Evolutionary conservation across 2,888 invertebrate species (phyloP).

Genomic region (Drosophila koepferae): DNA sequence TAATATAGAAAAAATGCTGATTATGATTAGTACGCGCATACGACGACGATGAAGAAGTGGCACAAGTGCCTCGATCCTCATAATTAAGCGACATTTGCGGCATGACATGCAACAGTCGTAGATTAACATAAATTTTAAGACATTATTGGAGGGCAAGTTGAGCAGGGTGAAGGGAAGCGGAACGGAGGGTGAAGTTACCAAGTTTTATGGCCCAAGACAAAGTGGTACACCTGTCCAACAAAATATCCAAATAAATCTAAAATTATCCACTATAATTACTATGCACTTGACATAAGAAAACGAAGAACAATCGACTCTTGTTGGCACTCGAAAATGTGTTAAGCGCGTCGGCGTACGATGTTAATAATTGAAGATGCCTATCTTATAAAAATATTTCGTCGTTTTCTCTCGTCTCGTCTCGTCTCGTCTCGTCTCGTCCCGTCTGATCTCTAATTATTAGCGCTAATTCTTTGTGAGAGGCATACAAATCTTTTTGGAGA

Average conservation of each 20-base stretch:
- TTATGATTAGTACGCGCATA: constrained; percentile 49
- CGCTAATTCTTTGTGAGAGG: constrained; percentile 66
- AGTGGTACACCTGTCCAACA: constrained; percentile 55
- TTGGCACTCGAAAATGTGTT: constrained; percentile 30
- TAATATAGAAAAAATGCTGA: constrained; percentile 56
- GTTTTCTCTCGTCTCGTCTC: not conserved
- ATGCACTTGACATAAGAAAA: constrained; percentile 67
- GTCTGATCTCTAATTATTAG: constrained; percentile 69
- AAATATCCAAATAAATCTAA: constrained; percentile 20
- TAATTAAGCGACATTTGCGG: constrained; percentile 81
- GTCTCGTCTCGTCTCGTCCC: not conserved
- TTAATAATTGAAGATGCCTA: constrained; percentile 71
- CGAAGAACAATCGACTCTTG: constrained; percentile 14
- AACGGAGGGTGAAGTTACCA: constrained; percentile 14
- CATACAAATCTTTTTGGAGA: constrained; percentile 50
- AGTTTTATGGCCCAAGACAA: constrained; percentile 62
- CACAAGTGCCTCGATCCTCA: constrained; percentile 58
- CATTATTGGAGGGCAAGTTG: constrained; percentile 42
- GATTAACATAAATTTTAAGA: constrained; percentile 77
- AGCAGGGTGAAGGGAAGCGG: not conserved
- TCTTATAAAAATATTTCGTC: constrained; percentile 43
- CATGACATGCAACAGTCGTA: constrained; percentile 74
- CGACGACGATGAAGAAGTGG: constrained; percentile 4
- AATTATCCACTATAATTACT: constrained; percentile 66
- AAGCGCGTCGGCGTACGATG: constrained; percentile 67